Evolutionary conservation across 1,140 invertebrate genomes (phyloP), one percentile per base, ranked within the genome.

Genomic region (Drosophila chauvacae): DNA sequence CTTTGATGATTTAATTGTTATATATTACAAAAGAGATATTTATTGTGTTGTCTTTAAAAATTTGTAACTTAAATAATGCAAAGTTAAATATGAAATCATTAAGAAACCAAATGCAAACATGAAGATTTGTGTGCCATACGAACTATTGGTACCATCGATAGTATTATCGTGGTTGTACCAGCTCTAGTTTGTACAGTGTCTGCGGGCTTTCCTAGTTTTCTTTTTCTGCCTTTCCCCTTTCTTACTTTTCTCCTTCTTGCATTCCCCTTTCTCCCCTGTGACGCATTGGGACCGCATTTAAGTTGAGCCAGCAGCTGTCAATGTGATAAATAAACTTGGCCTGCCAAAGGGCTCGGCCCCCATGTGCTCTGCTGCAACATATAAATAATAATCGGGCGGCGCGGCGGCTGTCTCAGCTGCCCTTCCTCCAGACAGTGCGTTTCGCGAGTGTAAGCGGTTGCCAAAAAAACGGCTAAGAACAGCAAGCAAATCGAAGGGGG

Each of bases 271-370:
- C 7, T 18, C 18, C 20, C 11, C 7, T 58, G 42, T 74, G 83
- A 72, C 72, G 82, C 83, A 87, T 77, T 42, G 42, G 35, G 37
- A 82, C 82, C 82, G 82, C 80, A 86, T 82, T 87, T 69, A 87
- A 88, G 72, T 83, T 84, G 72, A 87, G 72, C 53, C 84, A 77
- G 30, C 33, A 35, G 80, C 84, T 87, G 84, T 88, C 84, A 88
- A 87, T 88, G 84, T 83, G 80, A 88, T 87, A 87, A 88, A 87
- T 83, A 87, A 87, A 83, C 80, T 88, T 80, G 71, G 71, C 69
- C 78, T 41, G 63, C 78, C 42, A 61, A 75, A 56, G 28, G 59
- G 23, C 37, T 35, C 45, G 35, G 18, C 50, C 44, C 28, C 33
- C 75, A 42, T 62, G 47, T 26, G 44, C 39, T 41, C n/a, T 74